Conservation (phyloP, 1,140 invertebrate species). For the Riptortus pedestris region DNA sequence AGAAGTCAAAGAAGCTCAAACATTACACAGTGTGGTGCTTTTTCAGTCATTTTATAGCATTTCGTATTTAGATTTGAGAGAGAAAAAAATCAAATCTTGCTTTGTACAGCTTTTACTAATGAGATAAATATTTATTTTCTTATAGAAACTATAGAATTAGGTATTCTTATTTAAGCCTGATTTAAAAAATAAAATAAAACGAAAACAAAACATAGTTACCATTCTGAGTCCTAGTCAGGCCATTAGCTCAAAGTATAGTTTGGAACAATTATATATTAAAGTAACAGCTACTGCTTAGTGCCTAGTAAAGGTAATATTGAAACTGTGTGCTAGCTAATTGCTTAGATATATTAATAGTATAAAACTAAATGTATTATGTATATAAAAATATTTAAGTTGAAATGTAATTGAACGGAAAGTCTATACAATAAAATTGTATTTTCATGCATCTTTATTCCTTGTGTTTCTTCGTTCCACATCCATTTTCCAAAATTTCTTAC, state of each 20-base stretch:
- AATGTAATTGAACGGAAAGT: slow-evolving; percentile 25
- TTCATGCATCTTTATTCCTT: slow-evolving; percentile 20
- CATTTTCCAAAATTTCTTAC: not conserved
- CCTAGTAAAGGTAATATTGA: slow-evolving; percentile 6
- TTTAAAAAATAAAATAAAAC: not conserved
- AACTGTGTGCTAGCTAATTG: slow-evolving; percentile 17
- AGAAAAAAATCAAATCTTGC: not conserved
- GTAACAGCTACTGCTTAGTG: slow-evolving; percentile 10
- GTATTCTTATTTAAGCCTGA: not conserved
- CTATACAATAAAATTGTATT: slow-evolving; percentile 24
- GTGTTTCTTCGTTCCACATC: not conserved
- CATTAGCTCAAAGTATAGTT: not conserved
- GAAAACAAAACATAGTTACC: slow-evolving; percentile 11
- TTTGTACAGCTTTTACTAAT: slow-evolving; percentile 18
- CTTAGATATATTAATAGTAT: not conserved
- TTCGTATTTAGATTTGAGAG: not conserved
- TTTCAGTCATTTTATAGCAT: not conserved
- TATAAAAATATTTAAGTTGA: slow-evolving; percentile 15
- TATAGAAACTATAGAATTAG: not conserved
- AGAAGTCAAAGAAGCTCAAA: slow-evolving; percentile 27
- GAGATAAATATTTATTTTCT: slow-evolving; percentile 2
- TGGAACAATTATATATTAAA: too few species aligned
- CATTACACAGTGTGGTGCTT: slow-evolving; percentile 17
- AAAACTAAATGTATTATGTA: slow-evolving; percentile 9
- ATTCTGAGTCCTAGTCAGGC: slow-evolving; percentile 10